phyloP scores from a whole-genome alignment of 2,888 invertebrate genomes.

The Prosopocoilus inquinatus region DNA sequence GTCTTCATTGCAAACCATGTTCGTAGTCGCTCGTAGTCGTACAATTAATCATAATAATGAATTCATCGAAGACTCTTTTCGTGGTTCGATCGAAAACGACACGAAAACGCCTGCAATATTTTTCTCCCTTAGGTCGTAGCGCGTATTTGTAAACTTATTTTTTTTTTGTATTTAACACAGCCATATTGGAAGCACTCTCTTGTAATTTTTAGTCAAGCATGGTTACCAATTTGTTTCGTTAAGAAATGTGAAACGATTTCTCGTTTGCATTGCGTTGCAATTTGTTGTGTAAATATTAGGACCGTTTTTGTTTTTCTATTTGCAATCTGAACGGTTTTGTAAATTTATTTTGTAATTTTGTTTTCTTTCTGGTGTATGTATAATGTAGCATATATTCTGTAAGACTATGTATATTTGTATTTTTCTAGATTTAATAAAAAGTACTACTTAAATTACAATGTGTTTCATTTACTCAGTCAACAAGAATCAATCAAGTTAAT shows the following conservation, averaged over 20 bases:
- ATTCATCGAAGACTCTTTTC: conserved; percentile 3
- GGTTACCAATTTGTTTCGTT: conserved; percentile 36
- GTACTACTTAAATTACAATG: background rate
- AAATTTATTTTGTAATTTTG: conserved; percentile 6
- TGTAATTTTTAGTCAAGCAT: conserved; percentile 39
- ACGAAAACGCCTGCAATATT: background rate
- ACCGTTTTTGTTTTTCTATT: background rate
- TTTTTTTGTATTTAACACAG: background rate
- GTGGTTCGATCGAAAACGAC: background rate
- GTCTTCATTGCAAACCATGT: background rate
- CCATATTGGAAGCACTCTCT: conserved; percentile 14
- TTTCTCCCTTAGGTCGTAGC: conserved; percentile 1
- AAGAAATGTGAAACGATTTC: conserved; percentile 16
- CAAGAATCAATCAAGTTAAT: too few relatives aligned
- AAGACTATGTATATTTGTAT: conserved; percentile 18
- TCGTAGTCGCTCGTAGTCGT: background rate
- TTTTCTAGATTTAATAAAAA: conserved; percentile 3
- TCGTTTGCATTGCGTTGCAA: conserved; percentile 18
- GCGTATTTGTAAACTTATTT: background rate
- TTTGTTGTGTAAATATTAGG: conserved; percentile 25
- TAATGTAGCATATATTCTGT: conserved; percentile 12
- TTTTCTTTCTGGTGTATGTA: conserved; percentile 7
- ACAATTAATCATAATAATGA: background rate
- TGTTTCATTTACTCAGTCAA: too few relatives aligned
- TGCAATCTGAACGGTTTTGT: conserved; percentile 4